Evolutionary conservation across 2,113 vertebrate species (phyloP).

Genomic region (Chaenocephalus aceratus): DNA sequence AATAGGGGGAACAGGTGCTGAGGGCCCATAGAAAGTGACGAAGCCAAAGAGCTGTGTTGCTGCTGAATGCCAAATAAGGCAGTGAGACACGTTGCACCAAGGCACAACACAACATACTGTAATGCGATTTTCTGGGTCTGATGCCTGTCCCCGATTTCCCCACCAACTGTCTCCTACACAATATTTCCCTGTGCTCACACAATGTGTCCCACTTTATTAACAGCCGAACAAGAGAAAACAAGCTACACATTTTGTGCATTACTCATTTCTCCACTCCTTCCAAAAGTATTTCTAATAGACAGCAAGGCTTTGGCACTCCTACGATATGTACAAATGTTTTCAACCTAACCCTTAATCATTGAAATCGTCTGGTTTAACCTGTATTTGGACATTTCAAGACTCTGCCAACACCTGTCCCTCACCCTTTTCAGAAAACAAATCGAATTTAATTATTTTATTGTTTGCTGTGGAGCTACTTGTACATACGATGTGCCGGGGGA

Average conservation of each 20-base stretch:
- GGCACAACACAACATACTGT: conserved; percentile 71
- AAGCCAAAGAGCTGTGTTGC: conserved; percentile 69
- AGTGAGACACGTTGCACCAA: conserved; percentile 67
- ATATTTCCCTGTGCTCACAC: neutral
- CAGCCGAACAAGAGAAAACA: conserved; percentile 71
- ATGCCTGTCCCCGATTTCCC: conserved; percentile 44
- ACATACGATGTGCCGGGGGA: conserved; percentile 45
- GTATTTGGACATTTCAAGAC: conserved; percentile 75
- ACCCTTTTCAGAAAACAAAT: conserved; percentile 65
- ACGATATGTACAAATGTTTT: conserved; percentile 73
- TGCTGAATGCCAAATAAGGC: conserved; percentile 85
- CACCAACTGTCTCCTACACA: conserved; percentile 4
- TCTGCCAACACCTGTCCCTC: conserved; percentile 73
- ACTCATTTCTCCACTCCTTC: conserved; percentile 83
- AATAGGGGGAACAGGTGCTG: conserved; percentile 86
- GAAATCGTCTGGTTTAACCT: conserved; percentile 79
- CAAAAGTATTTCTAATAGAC: conserved; percentile 79
- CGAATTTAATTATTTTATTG: conserved; percentile 59
- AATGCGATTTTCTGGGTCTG: conserved; percentile 59
- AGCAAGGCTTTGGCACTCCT: conserved; percentile 76
- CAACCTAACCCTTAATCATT: conserved; percentile 75
- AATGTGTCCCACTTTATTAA: conserved; percentile 45
- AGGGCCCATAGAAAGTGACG: conserved; percentile 77
- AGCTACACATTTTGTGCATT: conserved; percentile 78
- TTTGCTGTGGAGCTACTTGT: conserved; percentile 42